Percentiles rank a stretch among this genome's conserved stretches.
These are phyloP conservation scores for Conops quadrifasciatus DNA, from an alignment of 2,888 invertebrate genomes.

Conservation along the genomic window DNA sequence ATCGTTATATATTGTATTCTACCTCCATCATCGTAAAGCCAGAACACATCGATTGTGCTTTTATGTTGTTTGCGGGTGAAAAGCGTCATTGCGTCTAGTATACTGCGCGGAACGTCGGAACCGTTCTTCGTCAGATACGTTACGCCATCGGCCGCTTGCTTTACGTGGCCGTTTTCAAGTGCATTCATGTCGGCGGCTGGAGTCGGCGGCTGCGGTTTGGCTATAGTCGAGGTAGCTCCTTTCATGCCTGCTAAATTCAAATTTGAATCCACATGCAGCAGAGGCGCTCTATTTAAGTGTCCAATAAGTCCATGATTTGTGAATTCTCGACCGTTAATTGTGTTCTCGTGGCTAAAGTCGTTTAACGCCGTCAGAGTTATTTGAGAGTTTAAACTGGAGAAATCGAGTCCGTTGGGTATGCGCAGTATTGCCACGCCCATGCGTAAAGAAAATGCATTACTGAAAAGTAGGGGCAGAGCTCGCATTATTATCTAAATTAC, in stretches of 20 bases:
- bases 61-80: conserved; percentile 81
- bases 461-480: conserved; percentile 58
- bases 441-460: conserved; percentile 92
- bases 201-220: conserved; percentile 56
- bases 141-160: conserved; percentile 58
- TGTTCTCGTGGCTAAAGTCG: conserved; percentile 52
- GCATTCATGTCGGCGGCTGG: conserved; percentile 57
- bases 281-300: conserved; percentile 56
- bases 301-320: conserved; percentile 54
- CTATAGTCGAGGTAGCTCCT: conserved; percentile 57
- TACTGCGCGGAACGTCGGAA: conserved; percentile 71
- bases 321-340: conserved; percentile 56
- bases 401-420: conserved; percentile 86
- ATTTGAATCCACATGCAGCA: conserved; percentile 77
- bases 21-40: conserved; percentile 94
- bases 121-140: conserved; percentile 71
- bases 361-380: conserved; percentile 47
- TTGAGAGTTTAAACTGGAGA: conserved; percentile 67
- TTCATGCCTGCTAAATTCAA: conserved; percentile 70
- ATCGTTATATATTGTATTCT: conserved; percentile 29
- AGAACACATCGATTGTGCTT: conserved; percentile 93
- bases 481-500: no score
- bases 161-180: conserved; percentile 56
- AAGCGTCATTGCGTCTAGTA: conserved; percentile 75
- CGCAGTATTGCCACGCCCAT: conserved; percentile 90